Base-by-base conservation (phyloP, 2,113 vertebrate genomes). In the Aythya baeri region DNA sequence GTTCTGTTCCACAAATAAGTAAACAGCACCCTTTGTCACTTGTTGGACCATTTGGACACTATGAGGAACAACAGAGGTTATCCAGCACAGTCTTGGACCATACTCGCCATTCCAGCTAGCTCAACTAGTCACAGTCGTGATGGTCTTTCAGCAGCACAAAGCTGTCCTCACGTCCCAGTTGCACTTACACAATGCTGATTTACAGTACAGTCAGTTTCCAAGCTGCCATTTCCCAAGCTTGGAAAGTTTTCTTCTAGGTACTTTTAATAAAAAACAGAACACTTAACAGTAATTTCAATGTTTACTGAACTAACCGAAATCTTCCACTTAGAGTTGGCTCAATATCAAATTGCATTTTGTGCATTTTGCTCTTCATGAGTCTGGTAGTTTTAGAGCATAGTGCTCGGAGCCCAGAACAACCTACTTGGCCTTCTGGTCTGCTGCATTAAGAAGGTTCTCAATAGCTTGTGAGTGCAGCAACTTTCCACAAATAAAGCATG, bases 141-240 rank as follows among this genome's bases (percentile, higher is more conserved):
- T 7, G 6, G 18, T 36, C 5, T 76, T 82, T 70, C 62, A 76
- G 41, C 12, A 87, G 31, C 38, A 73, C 7, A 71, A 74, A 77
- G 32, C 4, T 16, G 12, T 36, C 26, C 78, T 70, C 36, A 9
- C 5, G 21, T 71, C 36, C 25, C 3, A 0, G 9, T 5, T 71
- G 6, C 34, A 38, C 9, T 44, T 58, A n/a, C 0, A 9, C 18
- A 70, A 2, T 3, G 7, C 18, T 59, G 13, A 71, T 67, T 59
- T 43, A 59, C 36, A 55, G 11, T 0, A 0, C n/a, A 41, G 16
- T 2, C 5, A 0, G 4, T 55, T 86, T 86, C 31, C 27, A 67
- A 74, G 36, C 31, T 74, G 25, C 15, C 25, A 8, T 79, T 83
- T 94, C 44, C 50, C 46, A 86, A 67, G 22, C 9, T 75, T 1